phyloP scores from a whole-genome alignment of 1,140 invertebrate genomes.

The Euborellia annulipes region DNA sequence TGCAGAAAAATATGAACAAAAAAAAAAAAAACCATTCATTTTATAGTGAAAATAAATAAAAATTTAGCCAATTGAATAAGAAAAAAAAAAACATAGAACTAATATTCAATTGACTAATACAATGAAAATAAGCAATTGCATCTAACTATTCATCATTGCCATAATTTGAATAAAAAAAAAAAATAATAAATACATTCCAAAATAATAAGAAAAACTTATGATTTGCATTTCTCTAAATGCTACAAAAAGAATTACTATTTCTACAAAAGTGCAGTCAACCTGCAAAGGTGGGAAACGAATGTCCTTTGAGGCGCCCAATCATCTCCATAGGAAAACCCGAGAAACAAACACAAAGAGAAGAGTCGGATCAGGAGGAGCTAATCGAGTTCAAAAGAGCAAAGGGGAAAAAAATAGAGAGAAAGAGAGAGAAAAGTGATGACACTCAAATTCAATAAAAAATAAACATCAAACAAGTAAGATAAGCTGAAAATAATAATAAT shows the following conservation, averaged over 20 bases:
- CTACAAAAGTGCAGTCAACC: background rate
- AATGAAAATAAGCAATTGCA: background rate
- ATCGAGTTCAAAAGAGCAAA: no score
- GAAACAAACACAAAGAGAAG: no score
- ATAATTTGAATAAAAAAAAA: constrained; percentile 22
- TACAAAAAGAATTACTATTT: background rate
- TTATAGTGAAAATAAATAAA: no score
- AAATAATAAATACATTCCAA: constrained; percentile 26
- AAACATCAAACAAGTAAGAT: constrained; percentile 1
- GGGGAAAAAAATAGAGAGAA: constrained; percentile 19
- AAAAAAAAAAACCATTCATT: no score
- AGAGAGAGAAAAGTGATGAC: constrained; percentile 21
- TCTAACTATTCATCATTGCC: background rate
- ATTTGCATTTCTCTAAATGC: constrained; percentile 1
- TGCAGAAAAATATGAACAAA: no score
- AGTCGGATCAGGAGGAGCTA: no score
- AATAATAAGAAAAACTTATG: constrained; percentile 24
- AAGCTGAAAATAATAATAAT: background rate
- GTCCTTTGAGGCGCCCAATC: no score
- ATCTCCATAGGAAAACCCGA: no score
- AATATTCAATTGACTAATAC: constrained; percentile 2
- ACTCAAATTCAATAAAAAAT: constrained; percentile 17
- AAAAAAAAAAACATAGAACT: constrained; percentile 9
- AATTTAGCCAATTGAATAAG: no score
- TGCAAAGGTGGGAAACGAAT: constrained; percentile 5